These are phyloP conservation scores for Drosophila santomea DNA, from an alignment of 1,140 invertebrate species.

Conservation along the genomic window DNA sequence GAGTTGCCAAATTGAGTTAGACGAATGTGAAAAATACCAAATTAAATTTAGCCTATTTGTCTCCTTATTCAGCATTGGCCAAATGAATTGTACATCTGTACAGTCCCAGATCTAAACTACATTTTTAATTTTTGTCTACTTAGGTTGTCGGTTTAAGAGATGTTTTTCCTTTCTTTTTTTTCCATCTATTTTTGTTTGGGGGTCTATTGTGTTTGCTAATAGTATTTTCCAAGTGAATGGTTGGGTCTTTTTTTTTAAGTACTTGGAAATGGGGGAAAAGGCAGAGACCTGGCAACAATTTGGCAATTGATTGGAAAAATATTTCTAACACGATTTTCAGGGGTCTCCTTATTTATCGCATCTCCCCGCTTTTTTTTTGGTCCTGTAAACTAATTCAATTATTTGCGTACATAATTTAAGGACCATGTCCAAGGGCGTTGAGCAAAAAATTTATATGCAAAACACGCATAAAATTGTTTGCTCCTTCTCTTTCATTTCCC, in stretches of 20 bases:
- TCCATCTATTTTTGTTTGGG: constrained; percentile 8
- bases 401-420: constrained; percentile 79
- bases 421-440: constrained; percentile 39
- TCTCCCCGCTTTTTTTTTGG: background rate
- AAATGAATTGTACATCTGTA: constrained; percentile 24
- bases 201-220: constrained; percentile 54
- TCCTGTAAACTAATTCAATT: constrained; percentile 76
- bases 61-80: constrained; percentile 1
- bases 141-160: background rate
- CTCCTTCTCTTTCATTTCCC: constrained; percentile 1
- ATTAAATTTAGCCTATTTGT: constrained; percentile 35
- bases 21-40: constrained; percentile 34
- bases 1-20: constrained; percentile 46
- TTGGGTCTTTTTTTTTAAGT: constrained; percentile 6
- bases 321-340: constrained; percentile 69
- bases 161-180: constrained; percentile 7
- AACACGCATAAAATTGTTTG: constrained; percentile 77
- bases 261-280: constrained; percentile 5
- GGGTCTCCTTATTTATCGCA: constrained; percentile 1
- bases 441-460: constrained; percentile 82
- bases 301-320: constrained; percentile 79
- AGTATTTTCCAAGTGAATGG: constrained; percentile 57
- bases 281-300: constrained; percentile 48
- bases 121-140: constrained; percentile 25
- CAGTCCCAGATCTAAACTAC: constrained; percentile 37